Evolutionary conservation across 2,888 invertebrate species (phyloP).

Genomic region (Phrixothrix hirtus): DNA sequence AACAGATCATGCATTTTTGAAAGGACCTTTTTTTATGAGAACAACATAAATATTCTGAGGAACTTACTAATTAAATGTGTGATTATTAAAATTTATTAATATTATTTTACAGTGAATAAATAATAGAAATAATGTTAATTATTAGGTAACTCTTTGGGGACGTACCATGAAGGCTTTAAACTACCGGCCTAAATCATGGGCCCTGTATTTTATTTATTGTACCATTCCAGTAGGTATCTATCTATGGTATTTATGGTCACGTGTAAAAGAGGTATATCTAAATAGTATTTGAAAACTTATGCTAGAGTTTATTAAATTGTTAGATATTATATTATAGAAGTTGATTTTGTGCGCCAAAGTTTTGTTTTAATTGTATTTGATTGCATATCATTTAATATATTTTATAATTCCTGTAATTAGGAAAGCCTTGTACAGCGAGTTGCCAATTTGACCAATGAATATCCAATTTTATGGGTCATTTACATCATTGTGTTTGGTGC

Average conservation of each 20-base stretch:
- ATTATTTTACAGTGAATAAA: too few relatives aligned
- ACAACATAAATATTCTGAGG: too few relatives aligned
- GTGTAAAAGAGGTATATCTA: slow-evolving; percentile 68
- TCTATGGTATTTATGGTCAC: slow-evolving; percentile 67
- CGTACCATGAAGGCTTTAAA: slow-evolving; percentile 73
- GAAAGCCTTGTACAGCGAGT: slow-evolving; percentile 78
- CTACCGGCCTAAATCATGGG: slow-evolving; percentile 82
- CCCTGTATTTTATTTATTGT: slow-evolving; percentile 76
- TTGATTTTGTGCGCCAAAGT: background rate
- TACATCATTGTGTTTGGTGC: slow-evolving; percentile 78
- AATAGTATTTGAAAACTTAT: too few relatives aligned
- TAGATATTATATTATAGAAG: background rate
- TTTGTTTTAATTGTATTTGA: too few relatives aligned
- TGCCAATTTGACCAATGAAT: slow-evolving; percentile 76
- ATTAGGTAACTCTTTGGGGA: slow-evolving; percentile 69
- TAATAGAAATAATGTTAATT: background rate
- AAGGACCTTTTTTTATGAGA: background rate
- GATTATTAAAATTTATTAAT: too few relatives aligned
- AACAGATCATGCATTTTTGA: too few relatives aligned
- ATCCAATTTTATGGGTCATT: slow-evolving; percentile 90
- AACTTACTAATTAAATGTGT: too few relatives aligned
- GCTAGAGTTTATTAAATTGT: too few relatives aligned
- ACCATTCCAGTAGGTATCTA: slow-evolving; percentile 72
- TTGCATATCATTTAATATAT: too few relatives aligned
- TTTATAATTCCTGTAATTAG: slow-evolving; percentile 58